Base-by-base conservation (phyloP, 1,140 invertebrate genomes). In the Zaprionus africanus region DNA sequence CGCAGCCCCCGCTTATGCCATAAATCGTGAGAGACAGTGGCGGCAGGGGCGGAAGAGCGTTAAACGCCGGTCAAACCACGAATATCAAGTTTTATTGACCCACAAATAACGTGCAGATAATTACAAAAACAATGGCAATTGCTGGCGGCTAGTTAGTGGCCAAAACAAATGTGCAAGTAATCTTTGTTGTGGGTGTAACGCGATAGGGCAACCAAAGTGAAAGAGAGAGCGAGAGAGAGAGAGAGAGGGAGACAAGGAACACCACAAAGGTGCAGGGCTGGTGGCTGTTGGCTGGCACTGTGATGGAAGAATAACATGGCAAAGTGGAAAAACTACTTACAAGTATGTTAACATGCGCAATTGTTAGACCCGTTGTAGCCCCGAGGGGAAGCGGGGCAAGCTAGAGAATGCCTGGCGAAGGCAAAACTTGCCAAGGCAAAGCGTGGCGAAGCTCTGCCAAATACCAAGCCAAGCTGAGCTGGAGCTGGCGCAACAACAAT, bases 21-120 rank as follows among this genome's bases (percentile, higher is more conserved):
- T 26, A 62, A 26, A 75, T 63, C 28, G 51, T 56, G 31, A 9
- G 41, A 17, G n/a, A 46, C n/a, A 17, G 41, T 46, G 7, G n/a
- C n/a, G 13, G 38, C 6, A 36, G 22, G 34, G 2, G 56, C 11
- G 46, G 46, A 7, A 59, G 62, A 49, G 60, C 68, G 63, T 77
- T 72, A 65, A 72, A 69, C 67, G 68, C 62, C 56, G 77, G 71
- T 80, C 84, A 87, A 85, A 87, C 83, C 82, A 78, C 74, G 81
- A 86, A 83, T 90, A 90, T 90, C 87, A 83, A 91, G 90, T 84
- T 91, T 90, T 90, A 90, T 90, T 90, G 87, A 90, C 81, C 87
- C 87, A 91, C 87, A 91, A 91, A 87, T 91, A 91, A 91, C 87
- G 87, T 91, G 87, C 87, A 91, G 87, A 91, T 91, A 91, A 91